Base-by-base conservation (phyloP, 2,113 vertebrate genomes). In the Ploceus nigricollis region DNA sequence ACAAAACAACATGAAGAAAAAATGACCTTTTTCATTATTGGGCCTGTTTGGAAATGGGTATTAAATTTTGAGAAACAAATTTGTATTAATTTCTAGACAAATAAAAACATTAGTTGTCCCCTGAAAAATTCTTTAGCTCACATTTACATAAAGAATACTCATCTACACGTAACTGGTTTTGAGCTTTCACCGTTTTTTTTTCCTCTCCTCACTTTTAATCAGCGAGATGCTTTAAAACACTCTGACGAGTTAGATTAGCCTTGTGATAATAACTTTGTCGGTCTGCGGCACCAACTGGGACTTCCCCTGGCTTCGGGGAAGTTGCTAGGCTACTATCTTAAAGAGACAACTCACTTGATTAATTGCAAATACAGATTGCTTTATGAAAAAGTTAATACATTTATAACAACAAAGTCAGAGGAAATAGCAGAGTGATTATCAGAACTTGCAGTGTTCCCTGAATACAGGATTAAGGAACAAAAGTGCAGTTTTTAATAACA, bases 291-390 rank as follows among this genome's bases (percentile, higher is more conserved):
- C 96, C 95, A 96, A 78, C 90, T 95, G 93, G 92, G 96, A 97
- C 90, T 93, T 97, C 89, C 87, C 75, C 58, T 89, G 83, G 57
- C 87, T 90, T 95, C 24, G 22, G 73, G 35, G 77, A 97, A 97
- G 97, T 98, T 98, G 97, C 97, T 98, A 98, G 96, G 97, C 90
- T 97, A 97, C 97, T 97, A 97, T 97, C 97, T 95, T 97, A 97
- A 97, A 97, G 90, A 97, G 94, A 97, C 93, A 98, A 97, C 83
- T 97, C 79, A 91, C 96, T 98, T 97, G 97, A 97, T 97, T 98
- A 98, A 97, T 96, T 98, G 96, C 96, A 98, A 97, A 97, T 95
- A 94, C 89, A 96, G 96, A 97, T 76, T 89, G 56, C 85, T 97
- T 91, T 87, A 96, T 90, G 92, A 90, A 96, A 94, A 97, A 96